A percentile compares a stretch with the other conserved stretches of the same genome.
phyloP scores from a whole-genome alignment of 2,797 vertebrate genomes.

The Nyctalus aviator region DNA sequence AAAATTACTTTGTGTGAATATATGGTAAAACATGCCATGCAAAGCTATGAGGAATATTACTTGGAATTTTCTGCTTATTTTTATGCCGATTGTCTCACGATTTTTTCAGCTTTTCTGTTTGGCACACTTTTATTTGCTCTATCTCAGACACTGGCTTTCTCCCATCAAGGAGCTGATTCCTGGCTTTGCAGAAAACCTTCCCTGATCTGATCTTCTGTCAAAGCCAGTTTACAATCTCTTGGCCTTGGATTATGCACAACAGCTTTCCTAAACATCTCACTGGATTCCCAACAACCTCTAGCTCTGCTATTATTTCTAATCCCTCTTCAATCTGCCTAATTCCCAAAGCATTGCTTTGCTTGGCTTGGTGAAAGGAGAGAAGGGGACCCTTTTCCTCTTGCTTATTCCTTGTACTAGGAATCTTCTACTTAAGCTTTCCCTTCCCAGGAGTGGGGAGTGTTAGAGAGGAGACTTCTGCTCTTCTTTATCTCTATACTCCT shows the following conservation, averaged over 20 bases:
- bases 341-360: not conserved
- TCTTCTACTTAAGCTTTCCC: not conserved
- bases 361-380: not conserved
- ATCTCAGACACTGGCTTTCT: not conserved
- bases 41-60: not conserved
- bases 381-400: not conserved
- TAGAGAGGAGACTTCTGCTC: not conserved
- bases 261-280: not conserved
- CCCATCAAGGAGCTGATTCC: not conserved
- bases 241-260: not conserved
- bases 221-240: not conserved
- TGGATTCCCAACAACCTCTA: not conserved
- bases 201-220: not conserved
- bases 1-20: not conserved
- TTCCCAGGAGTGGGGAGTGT: not conserved
- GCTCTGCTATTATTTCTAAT: not conserved
- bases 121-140: not conserved
- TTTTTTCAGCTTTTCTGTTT: conserved; percentile 52
- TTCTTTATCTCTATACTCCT: not conserved
- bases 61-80: conserved; percentile 47
- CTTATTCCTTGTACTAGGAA: not conserved
- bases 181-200: not conserved
- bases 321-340: not conserved
- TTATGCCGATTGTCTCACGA: conserved; percentile 23
- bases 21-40: not conserved